A percentile compares a stretch with the other conserved stretches of the same genome.
These are phyloP conservation scores for Phrynocephalus forsythii DNA, from an alignment of 2,797 vertebrate species.

Conservation along the genomic window DNA sequence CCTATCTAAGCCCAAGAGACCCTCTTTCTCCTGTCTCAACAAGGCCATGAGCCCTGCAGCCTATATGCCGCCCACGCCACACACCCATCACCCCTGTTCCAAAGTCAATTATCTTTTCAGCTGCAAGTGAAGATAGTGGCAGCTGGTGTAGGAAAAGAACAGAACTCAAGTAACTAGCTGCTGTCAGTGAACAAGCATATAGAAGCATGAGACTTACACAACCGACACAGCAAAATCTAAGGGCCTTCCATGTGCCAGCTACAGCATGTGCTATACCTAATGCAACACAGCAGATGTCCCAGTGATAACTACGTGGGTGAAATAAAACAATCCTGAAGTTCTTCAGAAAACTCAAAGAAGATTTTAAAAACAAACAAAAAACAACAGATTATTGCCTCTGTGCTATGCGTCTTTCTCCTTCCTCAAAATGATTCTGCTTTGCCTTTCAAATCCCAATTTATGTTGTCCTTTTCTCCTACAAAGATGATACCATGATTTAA, in stretches of 20 bases:
- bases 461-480: neutral
- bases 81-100: neutral
- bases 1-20: neutral
- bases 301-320: constrained; percentile 30
- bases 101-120: neutral
- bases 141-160: neutral
- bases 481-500: neutral
- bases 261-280: constrained; percentile 21
- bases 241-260: constrained; percentile 24
- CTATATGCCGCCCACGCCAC: neutral
- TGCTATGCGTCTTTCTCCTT: neutral
- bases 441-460: neutral
- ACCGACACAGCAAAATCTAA: neutral
- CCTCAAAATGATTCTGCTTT: neutral
- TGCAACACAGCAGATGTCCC: constrained; percentile 32
- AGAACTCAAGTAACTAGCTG: too few species aligned
- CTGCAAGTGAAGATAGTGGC: neutral
- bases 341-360: constrained; percentile 7
- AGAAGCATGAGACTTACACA: neutral
- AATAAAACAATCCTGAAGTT: constrained; percentile 17
- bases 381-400: neutral
- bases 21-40: neutral
- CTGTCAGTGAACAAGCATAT: neutral
- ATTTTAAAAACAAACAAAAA: neutral
- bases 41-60: neutral